Evolutionary conservation across 1,140 invertebrate genomes (phyloP), one percentile per base, ranked within the genome.

Genomic region (Zaprionus inermis): DNA sequence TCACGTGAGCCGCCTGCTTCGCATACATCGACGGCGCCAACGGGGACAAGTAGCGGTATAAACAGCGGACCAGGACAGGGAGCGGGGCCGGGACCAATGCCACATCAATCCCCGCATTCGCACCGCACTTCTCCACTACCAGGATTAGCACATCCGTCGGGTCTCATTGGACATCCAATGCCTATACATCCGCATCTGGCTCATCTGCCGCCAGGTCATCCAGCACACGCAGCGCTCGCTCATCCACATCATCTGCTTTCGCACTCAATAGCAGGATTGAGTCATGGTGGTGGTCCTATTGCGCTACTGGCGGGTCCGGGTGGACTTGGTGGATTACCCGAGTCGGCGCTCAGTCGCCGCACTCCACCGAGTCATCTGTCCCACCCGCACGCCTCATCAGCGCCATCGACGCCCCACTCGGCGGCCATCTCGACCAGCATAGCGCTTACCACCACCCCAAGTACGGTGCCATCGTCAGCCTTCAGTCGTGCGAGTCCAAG

Each of bases 401-500:
- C 70, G 28, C 78, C 83, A 36, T 63, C 74, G 38, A 80, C 81
- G 54, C 85, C 82, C 2, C 82, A 85, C n/a, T 91, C 91, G 28
- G 75, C 79, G 56, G 83, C 90, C 34, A 72, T 76, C 32, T 77
- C 86, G 9, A 76, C 77, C 34, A 90, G 74, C 41, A 88, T 88
- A 56, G 60, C 81, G 14, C 67, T 86, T 3, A 89, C 77, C 60
- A 91, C 91, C 65, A 78, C 72, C 14, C 72, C 72, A 34, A 86
- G 58, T 51, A 92, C 91, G 61, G 91, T 92, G 78, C 91, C 91
- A 67, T 92, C 91, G 51, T 92, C 92, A 46, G 92, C 92, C 74
- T 92, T 92, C 58, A 92, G 92, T 70, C 91, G 92, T 22, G 91
- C 92, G 71, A 92, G 91, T 76, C 92, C 91, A 54, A 92, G 90